A percentile compares a stretch with the other conserved stretches of the same genome.
phyloP scores from a whole-genome alignment of 2,888 invertebrate genomes.

The Caenorhabditis sinica region DNA sequence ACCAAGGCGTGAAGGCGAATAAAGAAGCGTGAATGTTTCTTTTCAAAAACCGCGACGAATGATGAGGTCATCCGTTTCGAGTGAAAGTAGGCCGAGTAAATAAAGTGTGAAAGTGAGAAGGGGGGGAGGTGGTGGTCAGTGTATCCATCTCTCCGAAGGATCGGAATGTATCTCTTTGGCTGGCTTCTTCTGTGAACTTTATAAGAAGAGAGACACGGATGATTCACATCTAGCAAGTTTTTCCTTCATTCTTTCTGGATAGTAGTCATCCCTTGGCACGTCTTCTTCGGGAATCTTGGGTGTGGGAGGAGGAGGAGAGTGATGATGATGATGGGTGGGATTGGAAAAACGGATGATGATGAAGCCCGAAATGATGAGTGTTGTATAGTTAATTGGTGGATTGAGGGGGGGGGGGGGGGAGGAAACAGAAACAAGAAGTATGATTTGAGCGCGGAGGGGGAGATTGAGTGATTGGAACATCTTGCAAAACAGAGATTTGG shows the following conservation, averaged over 20 bases:
- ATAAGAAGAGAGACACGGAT: constrained; percentile 36
- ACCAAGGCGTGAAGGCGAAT: neutral
- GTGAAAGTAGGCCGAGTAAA: constrained; percentile 62
- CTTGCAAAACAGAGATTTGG: too few species aligned
- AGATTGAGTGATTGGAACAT: neutral
- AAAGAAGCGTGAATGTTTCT: constrained; percentile 24
- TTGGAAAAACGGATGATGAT: constrained; percentile 41
- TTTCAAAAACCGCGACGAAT: constrained; percentile 5
- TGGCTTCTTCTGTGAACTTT: constrained; percentile 44
- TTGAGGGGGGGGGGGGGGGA: neutral
- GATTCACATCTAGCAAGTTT: constrained; percentile 67
- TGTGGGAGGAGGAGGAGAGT: neutral
- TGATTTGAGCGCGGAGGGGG: too few species aligned
- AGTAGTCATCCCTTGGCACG: constrained; percentile 7
- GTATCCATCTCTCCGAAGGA: neutral
- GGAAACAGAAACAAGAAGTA: neutral
- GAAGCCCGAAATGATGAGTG: constrained; percentile 30
- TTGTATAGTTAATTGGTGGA: constrained; percentile 40
- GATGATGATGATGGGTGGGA: constrained; percentile 34
- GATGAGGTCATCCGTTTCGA: constrained; percentile 23
- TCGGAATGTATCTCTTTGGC: constrained; percentile 29
- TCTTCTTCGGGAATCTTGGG: constrained; percentile 18
- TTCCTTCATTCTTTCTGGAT: neutral
- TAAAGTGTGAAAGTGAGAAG: constrained; percentile 53
- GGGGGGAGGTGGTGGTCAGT: constrained; percentile 23